Evolutionary conservation across 2,113 vertebrate genomes (phyloP).

Genomic region (Poeciliopsis retropinna): DNA sequence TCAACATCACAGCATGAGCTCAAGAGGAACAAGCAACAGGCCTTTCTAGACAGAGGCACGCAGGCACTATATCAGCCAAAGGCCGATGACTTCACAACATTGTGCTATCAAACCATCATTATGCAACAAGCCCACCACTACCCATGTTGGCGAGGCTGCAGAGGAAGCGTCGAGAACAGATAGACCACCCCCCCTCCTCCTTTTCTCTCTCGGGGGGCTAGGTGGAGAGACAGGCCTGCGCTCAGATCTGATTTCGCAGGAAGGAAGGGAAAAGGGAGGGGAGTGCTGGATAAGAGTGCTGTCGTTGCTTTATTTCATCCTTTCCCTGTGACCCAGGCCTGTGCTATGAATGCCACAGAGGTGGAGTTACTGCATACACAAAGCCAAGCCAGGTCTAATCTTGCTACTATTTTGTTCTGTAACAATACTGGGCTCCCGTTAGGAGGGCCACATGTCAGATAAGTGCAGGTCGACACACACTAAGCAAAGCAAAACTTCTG

Average conservation of each 20-base stretch:
- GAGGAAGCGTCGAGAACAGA: conserved; percentile 69
- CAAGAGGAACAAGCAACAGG: conserved; percentile 60
- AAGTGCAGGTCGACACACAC: conserved; percentile 36
- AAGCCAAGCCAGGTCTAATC: conserved; percentile 64
- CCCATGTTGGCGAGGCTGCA: conserved; percentile 39
- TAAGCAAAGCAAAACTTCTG: conserved; percentile 34
- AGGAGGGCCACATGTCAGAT: conserved; percentile 35
- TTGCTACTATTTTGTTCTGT: conserved; percentile 56
- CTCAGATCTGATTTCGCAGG: conserved; percentile 73
- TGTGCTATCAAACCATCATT: conserved; percentile 50
- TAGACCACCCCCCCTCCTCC: conserved; percentile 30
- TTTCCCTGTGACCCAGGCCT: conserved; percentile 51
- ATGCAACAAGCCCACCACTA: conserved; percentile 52
- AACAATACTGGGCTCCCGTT: conserved; percentile 62
- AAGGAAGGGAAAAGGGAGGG: conserved; percentile 77
- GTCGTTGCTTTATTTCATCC: conserved; percentile 64
- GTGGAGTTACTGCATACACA: conserved; percentile 61
- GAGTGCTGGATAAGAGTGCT: conserved; percentile 68
- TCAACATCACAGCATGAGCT: conserved; percentile 53
- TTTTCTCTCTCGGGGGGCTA: conserved; percentile 46
- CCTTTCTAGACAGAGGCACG: conserved; percentile 12
- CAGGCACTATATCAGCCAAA: conserved; percentile 54
- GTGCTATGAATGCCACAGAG: conserved; percentile 65
- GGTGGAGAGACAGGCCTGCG: conserved; percentile 60
- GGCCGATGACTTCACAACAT: conserved; percentile 60